phyloP scores from a whole-genome alignment of 1,140 invertebrate genomes.

The Drosophila aff. region DNA sequence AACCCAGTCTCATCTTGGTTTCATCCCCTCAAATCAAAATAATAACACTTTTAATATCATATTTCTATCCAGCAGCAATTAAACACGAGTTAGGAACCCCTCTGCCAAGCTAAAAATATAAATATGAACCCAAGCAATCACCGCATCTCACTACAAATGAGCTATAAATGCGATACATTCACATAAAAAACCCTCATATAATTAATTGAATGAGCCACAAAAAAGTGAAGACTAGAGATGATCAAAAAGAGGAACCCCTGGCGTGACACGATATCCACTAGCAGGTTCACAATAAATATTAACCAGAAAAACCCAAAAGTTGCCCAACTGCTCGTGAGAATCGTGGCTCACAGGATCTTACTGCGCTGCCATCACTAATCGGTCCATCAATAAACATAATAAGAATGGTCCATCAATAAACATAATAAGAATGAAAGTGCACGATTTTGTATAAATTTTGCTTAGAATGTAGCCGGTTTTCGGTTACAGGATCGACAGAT shows the following conservation, averaged over 20 bases:
- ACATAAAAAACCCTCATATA: slow-evolving; percentile 27
- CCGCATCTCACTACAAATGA: slow-evolving; percentile 27
- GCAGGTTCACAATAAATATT: background rate
- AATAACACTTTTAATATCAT: background rate
- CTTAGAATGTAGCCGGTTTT: slow-evolving; percentile 38
- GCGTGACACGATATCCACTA: slow-evolving; percentile 30
- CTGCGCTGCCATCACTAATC: slow-evolving; percentile 30
- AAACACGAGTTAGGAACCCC: slow-evolving; percentile 11
- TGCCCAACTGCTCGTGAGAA: slow-evolving; percentile 24
- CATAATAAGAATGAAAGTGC: slow-evolving; percentile 31
- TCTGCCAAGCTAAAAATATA: slow-evolving; percentile 7
- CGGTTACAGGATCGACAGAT: slow-evolving; percentile 42
- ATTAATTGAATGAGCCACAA: slow-evolving; percentile 35
- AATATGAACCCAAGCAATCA: slow-evolving; percentile 17
- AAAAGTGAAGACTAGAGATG: slow-evolving; percentile 26
- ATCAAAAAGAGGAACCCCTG: slow-evolving; percentile 9
- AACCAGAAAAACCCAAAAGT: background rate
- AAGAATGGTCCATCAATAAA: slow-evolving; percentile 26
- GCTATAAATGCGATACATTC: slow-evolving; percentile 33
- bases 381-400: slow-evolving; percentile 15
- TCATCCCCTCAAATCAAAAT: background rate
- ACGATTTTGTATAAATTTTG: slow-evolving; percentile 42
- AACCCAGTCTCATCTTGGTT: background rate
- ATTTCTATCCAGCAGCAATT: slow-evolving; percentile 5
- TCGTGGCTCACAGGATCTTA: slow-evolving; percentile 30